Base-by-base conservation (phyloP, 2,888 invertebrate species). In the Phoenoteleia sp. region DNA sequence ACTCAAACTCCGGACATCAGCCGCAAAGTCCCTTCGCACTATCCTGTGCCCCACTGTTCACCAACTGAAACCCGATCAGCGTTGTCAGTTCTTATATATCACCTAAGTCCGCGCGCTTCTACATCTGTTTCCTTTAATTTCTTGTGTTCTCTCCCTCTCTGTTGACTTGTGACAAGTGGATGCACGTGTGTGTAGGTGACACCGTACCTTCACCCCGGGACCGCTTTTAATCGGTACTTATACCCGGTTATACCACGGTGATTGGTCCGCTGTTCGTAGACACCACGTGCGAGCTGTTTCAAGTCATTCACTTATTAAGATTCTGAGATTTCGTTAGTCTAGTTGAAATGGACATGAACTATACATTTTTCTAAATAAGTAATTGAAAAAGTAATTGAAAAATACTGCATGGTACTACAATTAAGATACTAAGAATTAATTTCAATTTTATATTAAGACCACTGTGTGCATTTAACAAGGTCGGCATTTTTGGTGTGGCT, bases 11-110 rank as follows among this genome's bases (percentile, higher is more conserved):
- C n/a, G n/a, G n/a, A n/a, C n/a, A n/a, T n/a, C n/a, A n/a, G n/a
- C n/a, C n/a, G n/a, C n/a, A n/a, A n/a, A n/a, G n/a, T n/a, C n/a
- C n/a, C n/a, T n/a, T n/a, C n/a, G n/a, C n/a, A n/a, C n/a, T n/a
- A 74, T 74, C 67, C 60, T 58, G 81, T 75, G 47, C 54, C 54
- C 58, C 69, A 75, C 81, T 69, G 81, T 54, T 33, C 81, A 75
- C 74, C 15, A 69, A 81, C 81, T 81, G 81, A 75, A 81, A 75
- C 67, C 54, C 52, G 74, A 75, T 29, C 67, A 69, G 71, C 75
- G 69, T 62, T 47, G 69, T 19, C 76, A 29, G 62, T 60, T 71
- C 76, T 81, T 81, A 69, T 81, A 81, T 81, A 81, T 81, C 81
- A 62, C 76, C 64, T 81, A 64, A 71, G 54, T 58, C 47, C 23